Evolutionary conservation across 2,888 invertebrate genomes (phyloP).

Genomic region (Oscheius myriophilus): DNA sequence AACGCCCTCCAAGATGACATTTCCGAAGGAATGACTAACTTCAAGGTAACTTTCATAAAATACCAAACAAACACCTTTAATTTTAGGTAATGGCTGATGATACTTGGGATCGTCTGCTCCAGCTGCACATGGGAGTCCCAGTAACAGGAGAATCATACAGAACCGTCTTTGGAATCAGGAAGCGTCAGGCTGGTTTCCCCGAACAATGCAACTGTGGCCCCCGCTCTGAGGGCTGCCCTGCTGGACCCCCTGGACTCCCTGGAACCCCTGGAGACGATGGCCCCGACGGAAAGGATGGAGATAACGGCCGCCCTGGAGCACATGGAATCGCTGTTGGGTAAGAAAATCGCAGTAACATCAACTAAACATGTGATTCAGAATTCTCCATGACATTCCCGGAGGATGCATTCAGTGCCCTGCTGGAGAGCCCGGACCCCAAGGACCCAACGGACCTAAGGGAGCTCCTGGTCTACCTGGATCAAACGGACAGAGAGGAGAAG

Average conservation of each 20-base stretch:
- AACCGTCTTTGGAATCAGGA: slow-evolving; percentile 31
- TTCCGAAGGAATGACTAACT: slow-evolving; percentile 43
- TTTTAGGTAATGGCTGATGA: slow-evolving; percentile 51
- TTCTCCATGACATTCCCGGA: slow-evolving; percentile 50
- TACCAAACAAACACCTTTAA: background rate
- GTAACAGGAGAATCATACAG: slow-evolving; percentile 44
- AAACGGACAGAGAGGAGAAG: slow-evolving; percentile 40
- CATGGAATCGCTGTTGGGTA: slow-evolving; percentile 45
- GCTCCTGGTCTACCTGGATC: slow-evolving; percentile 30
- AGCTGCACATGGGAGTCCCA: slow-evolving; percentile 34
- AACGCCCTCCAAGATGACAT: slow-evolving; percentile 47
- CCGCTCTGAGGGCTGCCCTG: slow-evolving; percentile 51
- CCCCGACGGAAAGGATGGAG: slow-evolving; percentile 48
- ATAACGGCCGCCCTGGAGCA: slow-evolving; percentile 49
- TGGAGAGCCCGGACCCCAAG: slow-evolving; percentile 49
- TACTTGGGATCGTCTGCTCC: slow-evolving; percentile 51
- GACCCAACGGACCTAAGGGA: slow-evolving; percentile 49
- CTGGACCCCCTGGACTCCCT: slow-evolving; percentile 50
- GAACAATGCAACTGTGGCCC: slow-evolving; percentile 54
- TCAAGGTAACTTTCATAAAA: slow-evolving; percentile 41
- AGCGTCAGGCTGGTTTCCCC: slow-evolving; percentile 19
- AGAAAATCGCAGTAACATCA: background rate
- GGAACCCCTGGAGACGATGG: slow-evolving; percentile 45
- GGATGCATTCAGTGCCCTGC: slow-evolving; percentile 53
- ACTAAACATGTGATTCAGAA: background rate